Evolutionary conservation across 2,888 invertebrate genomes (phyloP).

Genomic region (Apamea anceps): DNA sequence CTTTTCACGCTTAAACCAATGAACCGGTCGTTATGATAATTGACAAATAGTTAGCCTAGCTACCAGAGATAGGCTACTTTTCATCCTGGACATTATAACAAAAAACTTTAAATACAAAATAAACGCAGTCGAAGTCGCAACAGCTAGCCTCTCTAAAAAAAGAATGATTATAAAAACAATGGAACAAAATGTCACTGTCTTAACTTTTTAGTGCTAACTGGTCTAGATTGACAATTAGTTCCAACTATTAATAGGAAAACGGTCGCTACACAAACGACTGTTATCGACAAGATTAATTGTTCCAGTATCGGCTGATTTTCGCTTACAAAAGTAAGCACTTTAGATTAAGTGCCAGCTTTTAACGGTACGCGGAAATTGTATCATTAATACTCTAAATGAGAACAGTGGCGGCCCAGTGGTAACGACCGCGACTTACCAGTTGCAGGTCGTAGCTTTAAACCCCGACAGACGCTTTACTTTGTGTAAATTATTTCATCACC

Average conservation of each 20-base stretch:
- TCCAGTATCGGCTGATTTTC: conserved; percentile 2
- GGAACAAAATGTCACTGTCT: conserved; percentile 4
- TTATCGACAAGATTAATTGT: conserved; percentile 52
- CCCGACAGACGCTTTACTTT: too few species aligned
- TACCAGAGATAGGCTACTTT: background rate
- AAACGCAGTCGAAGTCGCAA: background rate
- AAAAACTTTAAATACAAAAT: background rate
- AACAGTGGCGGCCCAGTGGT: background rate
- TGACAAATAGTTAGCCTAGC: background rate
- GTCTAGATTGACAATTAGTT: conserved; percentile 54
- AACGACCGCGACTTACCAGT: too few species aligned
- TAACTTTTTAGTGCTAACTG: conserved; percentile 22
- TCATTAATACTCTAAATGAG: background rate
- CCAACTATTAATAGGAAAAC: conserved; percentile 41
- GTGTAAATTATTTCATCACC: too few species aligned
- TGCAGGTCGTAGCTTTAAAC: too few species aligned
- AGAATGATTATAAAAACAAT: background rate
- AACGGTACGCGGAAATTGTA: background rate
- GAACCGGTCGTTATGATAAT: background rate
- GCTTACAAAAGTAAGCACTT: background rate
- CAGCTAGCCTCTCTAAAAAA: background rate
- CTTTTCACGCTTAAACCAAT: background rate
- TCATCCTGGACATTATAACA: background rate
- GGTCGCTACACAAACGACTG: conserved; percentile 23
- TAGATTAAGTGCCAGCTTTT: background rate